Evolutionary conservation across 1,140 invertebrate species (phyloP).

Genomic region (Cydia amplana): DNA sequence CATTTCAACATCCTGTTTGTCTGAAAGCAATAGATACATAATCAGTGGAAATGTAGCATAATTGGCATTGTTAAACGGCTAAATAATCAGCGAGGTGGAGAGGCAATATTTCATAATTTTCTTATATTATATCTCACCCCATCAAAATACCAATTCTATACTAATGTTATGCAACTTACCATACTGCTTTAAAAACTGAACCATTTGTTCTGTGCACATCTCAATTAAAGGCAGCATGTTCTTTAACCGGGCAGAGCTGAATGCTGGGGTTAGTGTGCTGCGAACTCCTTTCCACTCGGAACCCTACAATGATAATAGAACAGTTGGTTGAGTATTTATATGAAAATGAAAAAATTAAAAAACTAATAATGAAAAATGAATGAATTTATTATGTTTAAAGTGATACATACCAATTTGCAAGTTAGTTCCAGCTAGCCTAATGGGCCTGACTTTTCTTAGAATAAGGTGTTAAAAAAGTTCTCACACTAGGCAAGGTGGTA

Average conservation of each 20-base stretch:
- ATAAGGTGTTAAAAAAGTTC: too few relatives aligned
- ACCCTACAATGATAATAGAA: slow-evolving; percentile 46
- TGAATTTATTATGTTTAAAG: too few relatives aligned
- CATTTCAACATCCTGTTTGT: slow-evolving; percentile 67
- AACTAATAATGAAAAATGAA: too few relatives aligned
- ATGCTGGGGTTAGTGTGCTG: slow-evolving; percentile 63
- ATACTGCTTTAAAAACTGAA: slow-evolving; percentile 56
- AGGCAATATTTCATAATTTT: too few relatives aligned
- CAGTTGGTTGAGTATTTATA: neutral
- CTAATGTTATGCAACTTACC: slow-evolving; percentile 46
- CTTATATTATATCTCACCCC: neutral
- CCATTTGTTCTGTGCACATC: slow-evolving; percentile 57
- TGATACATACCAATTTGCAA: too few relatives aligned
- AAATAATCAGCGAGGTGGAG: neutral
- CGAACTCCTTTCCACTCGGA: slow-evolving; percentile 67
- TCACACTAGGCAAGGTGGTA: too few relatives aligned
- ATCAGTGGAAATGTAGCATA: neutral
- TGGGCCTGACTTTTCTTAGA: too few relatives aligned
- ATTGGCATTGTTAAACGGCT: neutral
- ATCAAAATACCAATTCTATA: slow-evolving; percentile 18
- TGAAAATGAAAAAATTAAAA: too few relatives aligned
- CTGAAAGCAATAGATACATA: slow-evolving; percentile 44
- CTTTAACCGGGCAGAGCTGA: slow-evolving; percentile 63
- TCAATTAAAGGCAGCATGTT: slow-evolving; percentile 67
- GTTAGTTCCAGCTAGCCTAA: too few relatives aligned